phyloP scores from a whole-genome alignment of 2,888 invertebrate genomes.

The Eupithecia insigniata region DNA sequence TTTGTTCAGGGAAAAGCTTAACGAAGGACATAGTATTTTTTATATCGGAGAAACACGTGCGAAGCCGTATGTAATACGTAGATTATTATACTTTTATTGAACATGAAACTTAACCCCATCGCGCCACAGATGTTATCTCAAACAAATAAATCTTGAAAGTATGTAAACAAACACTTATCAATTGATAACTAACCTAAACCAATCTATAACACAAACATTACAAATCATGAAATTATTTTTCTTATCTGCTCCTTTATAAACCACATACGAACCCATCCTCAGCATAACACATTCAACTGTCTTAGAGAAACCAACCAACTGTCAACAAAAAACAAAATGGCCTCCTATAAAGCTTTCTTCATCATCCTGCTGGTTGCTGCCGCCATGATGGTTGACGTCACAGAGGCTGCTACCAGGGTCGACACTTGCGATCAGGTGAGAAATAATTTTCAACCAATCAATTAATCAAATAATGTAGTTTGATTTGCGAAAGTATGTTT shows the following conservation, averaged over 20 bases:
- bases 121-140: too few relatives aligned
- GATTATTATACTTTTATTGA: neutral
- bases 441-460: too few relatives aligned
- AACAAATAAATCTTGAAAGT: neutral
- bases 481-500: too few relatives aligned
- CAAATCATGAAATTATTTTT: slow-evolving; percentile 4
- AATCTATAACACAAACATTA: slow-evolving; percentile 4
- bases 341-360: slow-evolving; percentile 16
- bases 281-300: slow-evolving; percentile 5
- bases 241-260: slow-evolving; percentile 11
- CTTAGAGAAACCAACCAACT: neutral
- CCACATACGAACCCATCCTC: neutral
- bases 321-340: slow-evolving; percentile 17
- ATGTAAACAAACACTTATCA: neutral
- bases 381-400: slow-evolving; percentile 13
- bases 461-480: too few relatives aligned
- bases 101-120: too few relatives aligned
- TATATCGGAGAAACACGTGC: neutral
- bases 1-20: too few relatives aligned
- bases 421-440: slow-evolving; percentile 23
- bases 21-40: neutral
- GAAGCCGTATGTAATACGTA: neutral
- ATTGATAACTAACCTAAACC: neutral
- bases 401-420: slow-evolving; percentile 16
- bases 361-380: slow-evolving; percentile 15